phyloP scores from a whole-genome alignment of 2,888 invertebrate species.

The Epistrophe eligans region DNA sequence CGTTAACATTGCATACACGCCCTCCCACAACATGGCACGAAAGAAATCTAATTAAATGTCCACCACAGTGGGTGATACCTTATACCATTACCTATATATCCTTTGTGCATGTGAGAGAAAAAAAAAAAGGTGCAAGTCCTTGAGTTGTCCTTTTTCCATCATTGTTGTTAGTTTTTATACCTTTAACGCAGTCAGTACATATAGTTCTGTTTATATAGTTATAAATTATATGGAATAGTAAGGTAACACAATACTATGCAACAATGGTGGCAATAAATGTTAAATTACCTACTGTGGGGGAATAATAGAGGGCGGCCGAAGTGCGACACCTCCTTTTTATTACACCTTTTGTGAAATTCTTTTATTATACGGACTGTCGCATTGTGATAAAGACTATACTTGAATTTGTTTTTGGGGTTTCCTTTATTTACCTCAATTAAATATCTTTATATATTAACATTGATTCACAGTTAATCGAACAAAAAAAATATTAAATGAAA shows the following conservation, averaged over 20 bases:
- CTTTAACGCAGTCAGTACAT: conserved; percentile 13
- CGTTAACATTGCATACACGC: conserved; percentile 70
- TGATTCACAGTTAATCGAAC: conserved; percentile 18
- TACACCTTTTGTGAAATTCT: conserved; percentile 54
- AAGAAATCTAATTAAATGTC: conserved; percentile 75
- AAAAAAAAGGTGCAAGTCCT: conserved; percentile 36
- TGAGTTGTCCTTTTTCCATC: conserved; percentile 45
- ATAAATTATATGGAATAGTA: conserved; percentile 43
- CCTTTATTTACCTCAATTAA: conserved; percentile 2
- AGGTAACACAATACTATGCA: conserved; percentile 37
- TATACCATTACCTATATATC: not conserved
- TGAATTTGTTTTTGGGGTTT: conserved; percentile 18
- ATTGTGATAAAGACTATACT: conserved; percentile 7
- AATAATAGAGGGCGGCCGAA: conserved; percentile 56
- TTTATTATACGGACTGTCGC: conserved; percentile 42
- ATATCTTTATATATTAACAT: conserved; percentile 23
- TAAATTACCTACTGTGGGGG: conserved; percentile 39
- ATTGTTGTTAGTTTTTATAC: conserved; percentile 50
- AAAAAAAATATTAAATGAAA: conserved; percentile 44
- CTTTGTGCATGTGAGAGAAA: conserved; percentile 41
- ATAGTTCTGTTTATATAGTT: conserved; percentile 9
- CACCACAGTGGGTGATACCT: conserved; percentile 60
- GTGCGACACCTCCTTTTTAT: conserved; percentile 66
- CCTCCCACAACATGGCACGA: conserved; percentile 74
- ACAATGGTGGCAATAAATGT: conserved; percentile 67